These are phyloP conservation scores for Polydrusus pterygomalis DNA, from an alignment of 2,888 invertebrate species.

Conservation along the genomic window DNA sequence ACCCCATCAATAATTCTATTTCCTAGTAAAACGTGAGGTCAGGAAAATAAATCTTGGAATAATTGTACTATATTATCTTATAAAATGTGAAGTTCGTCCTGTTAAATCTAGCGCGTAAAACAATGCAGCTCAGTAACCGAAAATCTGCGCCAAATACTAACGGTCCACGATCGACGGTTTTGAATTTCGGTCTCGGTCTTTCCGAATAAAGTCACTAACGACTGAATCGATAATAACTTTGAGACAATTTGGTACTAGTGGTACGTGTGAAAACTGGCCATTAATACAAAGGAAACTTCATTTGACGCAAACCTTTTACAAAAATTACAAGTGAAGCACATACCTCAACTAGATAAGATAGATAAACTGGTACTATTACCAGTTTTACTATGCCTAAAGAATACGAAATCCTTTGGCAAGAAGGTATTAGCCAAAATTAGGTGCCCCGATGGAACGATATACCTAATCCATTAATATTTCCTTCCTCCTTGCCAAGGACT, in stretches of 20 bases:
- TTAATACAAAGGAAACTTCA: neutral
- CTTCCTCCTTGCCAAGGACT: too few species aligned
- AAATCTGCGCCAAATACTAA: slow-evolving; percentile 52
- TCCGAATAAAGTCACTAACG: slow-evolving; percentile 48
- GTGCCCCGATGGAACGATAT: too few species aligned
- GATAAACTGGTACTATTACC: too few species aligned
- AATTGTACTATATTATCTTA: slow-evolving; percentile 54
- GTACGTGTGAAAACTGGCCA: slow-evolving; percentile 6
- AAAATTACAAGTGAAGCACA: neutral
- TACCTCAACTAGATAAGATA: neutral
- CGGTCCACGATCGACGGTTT: slow-evolving; percentile 30
- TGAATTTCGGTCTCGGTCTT: slow-evolving; percentile 42
- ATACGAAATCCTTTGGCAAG: too few species aligned
- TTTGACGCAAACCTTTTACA: neutral
- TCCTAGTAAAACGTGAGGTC: slow-evolving; percentile 58
- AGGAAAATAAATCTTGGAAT: slow-evolving; percentile 57
- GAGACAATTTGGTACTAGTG: slow-evolving; percentile 31
- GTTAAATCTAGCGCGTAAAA: slow-evolving; percentile 44
- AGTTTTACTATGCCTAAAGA: neutral
- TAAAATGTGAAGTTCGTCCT: slow-evolving; percentile 57
- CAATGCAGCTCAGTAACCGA: slow-evolving; percentile 48
- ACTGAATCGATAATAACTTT: slow-evolving; percentile 47
- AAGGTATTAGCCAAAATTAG: too few species aligned
- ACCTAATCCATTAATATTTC: too few species aligned
- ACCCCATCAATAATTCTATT: slow-evolving; percentile 63